A percentile compares a stretch with the other conserved stretches of the same genome.
Conservation (phyloP, 2,888 invertebrate genomes). For the Epistrophe eligans region DNA sequence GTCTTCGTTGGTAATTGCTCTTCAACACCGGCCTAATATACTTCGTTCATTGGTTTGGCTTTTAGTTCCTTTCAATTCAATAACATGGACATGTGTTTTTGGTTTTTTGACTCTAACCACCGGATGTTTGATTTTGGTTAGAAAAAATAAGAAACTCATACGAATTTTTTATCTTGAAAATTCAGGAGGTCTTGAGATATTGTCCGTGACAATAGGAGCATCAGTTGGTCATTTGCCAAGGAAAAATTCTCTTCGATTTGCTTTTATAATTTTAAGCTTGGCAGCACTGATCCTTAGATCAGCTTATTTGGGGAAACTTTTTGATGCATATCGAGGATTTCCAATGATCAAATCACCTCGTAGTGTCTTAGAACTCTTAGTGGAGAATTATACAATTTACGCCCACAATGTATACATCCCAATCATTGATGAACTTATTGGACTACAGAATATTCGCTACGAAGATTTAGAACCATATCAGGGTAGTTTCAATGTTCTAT, state of each 20-base stretch:
- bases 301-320: constrained; percentile 30
- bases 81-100: background rate
- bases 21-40: background rate
- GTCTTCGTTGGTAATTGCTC: background rate
- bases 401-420: background rate
- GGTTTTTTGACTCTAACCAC: background rate
- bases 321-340: constrained; percentile 29
- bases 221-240: background rate
- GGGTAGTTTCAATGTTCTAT: background rate
- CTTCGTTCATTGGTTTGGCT: background rate
- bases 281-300: constrained; percentile 7
- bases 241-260: background rate
- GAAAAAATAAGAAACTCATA: background rate
- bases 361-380: background rate
- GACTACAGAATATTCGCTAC: background rate
- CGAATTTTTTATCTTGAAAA: background rate
- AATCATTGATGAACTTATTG: background rate
- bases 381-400: constrained; percentile 17
- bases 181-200: background rate
- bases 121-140: background rate
- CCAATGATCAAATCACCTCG: background rate
- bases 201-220: background rate
- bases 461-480: background rate
- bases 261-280: constrained; percentile 3
- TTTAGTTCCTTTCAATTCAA: background rate